Conservation (phyloP, 2,797 vertebrate species). For the Labroides dimidiatus region DNA sequence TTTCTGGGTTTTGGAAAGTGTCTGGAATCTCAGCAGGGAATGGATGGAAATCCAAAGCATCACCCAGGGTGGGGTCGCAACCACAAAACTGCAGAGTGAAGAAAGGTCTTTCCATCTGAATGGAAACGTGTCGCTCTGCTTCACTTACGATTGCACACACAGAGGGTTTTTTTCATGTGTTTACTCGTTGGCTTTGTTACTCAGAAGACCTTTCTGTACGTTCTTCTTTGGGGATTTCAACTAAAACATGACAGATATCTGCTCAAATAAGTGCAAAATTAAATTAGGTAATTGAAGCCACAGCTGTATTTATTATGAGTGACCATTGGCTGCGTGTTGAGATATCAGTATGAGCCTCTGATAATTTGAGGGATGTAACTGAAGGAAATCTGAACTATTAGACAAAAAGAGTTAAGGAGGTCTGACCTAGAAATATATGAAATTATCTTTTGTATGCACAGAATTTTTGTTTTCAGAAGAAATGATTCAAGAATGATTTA, state of each 20-base stretch:
- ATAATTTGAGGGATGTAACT: too few species aligned
- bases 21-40: conserved; percentile 63
- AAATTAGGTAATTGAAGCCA: not conserved
- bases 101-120: conserved; percentile 50
- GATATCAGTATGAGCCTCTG: too few species aligned
- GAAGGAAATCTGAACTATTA: too few species aligned
- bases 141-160: conserved; percentile 20
- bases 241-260: not conserved
- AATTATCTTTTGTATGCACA: too few species aligned
- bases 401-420: too few species aligned
- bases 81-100: conserved; percentile 49
- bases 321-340: too few species aligned
- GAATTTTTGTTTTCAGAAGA: too few species aligned
- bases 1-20: conserved; percentile 66
- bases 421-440: too few species aligned
- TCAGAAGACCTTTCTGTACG: not conserved
- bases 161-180: conserved; percentile 32
- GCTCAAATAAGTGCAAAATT: not conserved
- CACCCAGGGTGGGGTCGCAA: conserved; percentile 65
- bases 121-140: conserved; percentile 51
- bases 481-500: too few species aligned
- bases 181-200: not conserved
- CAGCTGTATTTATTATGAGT: too few species aligned
- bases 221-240: not conserved
- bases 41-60: conserved; percentile 64